phyloP scores from a whole-genome alignment of 1,140 invertebrate genomes.

The Cheumatopsyche charites region DNA sequence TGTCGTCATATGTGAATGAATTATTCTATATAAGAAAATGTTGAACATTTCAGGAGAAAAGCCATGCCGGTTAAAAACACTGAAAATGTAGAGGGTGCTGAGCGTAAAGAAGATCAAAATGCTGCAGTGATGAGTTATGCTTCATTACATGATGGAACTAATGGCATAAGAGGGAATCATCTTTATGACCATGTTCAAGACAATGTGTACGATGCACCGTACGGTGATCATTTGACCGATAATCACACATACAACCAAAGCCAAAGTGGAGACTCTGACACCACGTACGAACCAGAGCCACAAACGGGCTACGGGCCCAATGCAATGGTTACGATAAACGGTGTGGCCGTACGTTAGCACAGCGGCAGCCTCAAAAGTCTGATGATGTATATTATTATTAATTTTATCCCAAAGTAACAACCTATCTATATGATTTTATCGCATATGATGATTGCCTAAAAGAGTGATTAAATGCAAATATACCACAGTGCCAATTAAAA shows the following conservation, averaged over 20 bases:
- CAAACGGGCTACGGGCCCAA: constrained; percentile 53
- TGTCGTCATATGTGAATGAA: too few species aligned
- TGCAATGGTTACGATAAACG: constrained; percentile 60
- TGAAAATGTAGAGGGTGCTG: constrained; percentile 83
- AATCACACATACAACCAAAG: constrained; percentile 56
- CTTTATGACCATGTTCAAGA: constrained; percentile 79
- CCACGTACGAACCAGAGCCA: constrained; percentile 63
- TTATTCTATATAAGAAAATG: too few species aligned
- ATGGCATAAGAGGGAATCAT: constrained; percentile 61
- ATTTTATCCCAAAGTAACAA: constrained; percentile 20
- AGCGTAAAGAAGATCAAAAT: constrained; percentile 82
- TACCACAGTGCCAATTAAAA: too few species aligned
- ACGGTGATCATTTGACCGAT: constrained; percentile 60
- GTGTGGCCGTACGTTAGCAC: constrained; percentile 56
- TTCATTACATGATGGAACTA: constrained; percentile 71
- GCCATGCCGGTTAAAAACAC: constrained; percentile 85
- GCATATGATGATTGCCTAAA: too few species aligned
- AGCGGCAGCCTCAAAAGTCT: constrained; percentile 50
- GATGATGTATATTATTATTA: constrained; percentile 47
- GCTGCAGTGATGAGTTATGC: constrained; percentile 87
- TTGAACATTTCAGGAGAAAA: constrained; percentile 77
- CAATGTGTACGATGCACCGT: constrained; percentile 74
- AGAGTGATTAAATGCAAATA: too few species aligned
- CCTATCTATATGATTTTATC: constrained; percentile 1
- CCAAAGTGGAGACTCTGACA: constrained; percentile 55